A percentile compares a stretch with the other conserved stretches of the same genome.
Evolutionary conservation across 2,888 invertebrate species (phyloP).

Genomic region (Girardia tigrina): DNA sequence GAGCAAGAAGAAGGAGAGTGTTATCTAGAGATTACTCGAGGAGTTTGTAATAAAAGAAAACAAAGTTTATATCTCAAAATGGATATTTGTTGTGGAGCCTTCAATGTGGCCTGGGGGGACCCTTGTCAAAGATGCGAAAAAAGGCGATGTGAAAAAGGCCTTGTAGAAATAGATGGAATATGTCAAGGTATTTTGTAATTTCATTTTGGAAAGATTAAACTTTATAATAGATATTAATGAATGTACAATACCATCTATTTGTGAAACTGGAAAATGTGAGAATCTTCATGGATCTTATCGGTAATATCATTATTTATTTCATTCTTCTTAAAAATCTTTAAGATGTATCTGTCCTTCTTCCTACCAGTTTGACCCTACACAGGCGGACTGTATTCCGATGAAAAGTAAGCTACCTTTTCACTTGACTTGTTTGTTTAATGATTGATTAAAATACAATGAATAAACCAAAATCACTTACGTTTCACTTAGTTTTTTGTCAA

Average conservation of each 20-base stretch:
- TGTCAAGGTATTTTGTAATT: constrained; percentile 30
- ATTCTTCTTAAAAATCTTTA: no score
- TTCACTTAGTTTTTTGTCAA: no score
- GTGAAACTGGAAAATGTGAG: no score
- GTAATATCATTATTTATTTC: no score
- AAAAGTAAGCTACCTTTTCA: neutral
- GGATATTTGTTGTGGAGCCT: constrained; percentile 25
- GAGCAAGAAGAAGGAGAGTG: constrained; percentile 16
- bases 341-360: neutral
- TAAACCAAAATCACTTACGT: no score
- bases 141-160: constrained; percentile 15
- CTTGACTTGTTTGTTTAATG: no score
- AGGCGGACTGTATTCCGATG: neutral
- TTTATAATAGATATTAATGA: no score
- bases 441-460: no score
- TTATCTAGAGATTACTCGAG: constrained; percentile 21
- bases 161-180: constrained; percentile 21
- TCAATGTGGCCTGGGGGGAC: constrained; percentile 31
- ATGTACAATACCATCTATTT: no score
- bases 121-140: constrained; percentile 19
- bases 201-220: no score
- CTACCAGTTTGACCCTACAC: neutral
- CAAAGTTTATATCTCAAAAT: neutral
- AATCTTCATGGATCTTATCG: no score
- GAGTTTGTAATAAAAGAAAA: constrained; percentile 15